Evolutionary conservation across 1,140 invertebrate species (phyloP).

Genomic region (Heliconius himera): DNA sequence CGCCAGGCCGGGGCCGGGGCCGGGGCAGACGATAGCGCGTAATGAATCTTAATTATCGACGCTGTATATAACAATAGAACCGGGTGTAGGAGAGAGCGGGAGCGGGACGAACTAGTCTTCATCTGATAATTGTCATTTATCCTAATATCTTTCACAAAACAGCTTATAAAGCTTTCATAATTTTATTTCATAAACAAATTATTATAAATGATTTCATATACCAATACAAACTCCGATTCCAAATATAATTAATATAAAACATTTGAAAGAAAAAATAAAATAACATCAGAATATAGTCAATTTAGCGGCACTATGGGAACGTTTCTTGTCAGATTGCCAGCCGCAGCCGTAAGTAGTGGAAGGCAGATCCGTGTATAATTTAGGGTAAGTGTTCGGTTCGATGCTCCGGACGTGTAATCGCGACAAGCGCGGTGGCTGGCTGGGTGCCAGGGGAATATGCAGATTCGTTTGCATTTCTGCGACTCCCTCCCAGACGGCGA

Average conservation of each 20-base stretch:
- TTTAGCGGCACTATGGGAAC: constrained; percentile 27
- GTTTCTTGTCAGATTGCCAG: constrained; percentile 36
- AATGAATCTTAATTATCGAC: constrained; percentile 42
- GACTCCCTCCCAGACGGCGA: constrained; percentile 48
- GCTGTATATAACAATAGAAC: constrained; percentile 50
- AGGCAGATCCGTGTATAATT: constrained; percentile 33
- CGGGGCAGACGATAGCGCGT: constrained; percentile 20
- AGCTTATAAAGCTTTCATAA: neutral
- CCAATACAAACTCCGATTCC: neutral
- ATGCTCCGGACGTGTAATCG: constrained; percentile 46
- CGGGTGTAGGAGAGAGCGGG: constrained; percentile 21
- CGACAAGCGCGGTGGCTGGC: constrained; percentile 50
- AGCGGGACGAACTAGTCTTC: neutral
- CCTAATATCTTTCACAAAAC: neutral
- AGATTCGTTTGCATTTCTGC: constrained; percentile 66
- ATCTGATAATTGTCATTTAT: too few species aligned
- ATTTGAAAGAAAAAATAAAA: neutral
- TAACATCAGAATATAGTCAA: constrained; percentile 7
- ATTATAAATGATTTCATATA: neutral
- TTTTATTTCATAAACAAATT: too few species aligned
- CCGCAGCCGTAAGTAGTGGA: constrained; percentile 8
- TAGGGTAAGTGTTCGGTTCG: constrained; percentile 39
- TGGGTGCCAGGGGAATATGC: constrained; percentile 59
- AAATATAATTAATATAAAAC: neutral
- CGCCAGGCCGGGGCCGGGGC: constrained; percentile 24